Evolutionary conservation across 2,113 vertebrate genomes (phyloP).

Genomic region (Bagarius yarrelli): DNA sequence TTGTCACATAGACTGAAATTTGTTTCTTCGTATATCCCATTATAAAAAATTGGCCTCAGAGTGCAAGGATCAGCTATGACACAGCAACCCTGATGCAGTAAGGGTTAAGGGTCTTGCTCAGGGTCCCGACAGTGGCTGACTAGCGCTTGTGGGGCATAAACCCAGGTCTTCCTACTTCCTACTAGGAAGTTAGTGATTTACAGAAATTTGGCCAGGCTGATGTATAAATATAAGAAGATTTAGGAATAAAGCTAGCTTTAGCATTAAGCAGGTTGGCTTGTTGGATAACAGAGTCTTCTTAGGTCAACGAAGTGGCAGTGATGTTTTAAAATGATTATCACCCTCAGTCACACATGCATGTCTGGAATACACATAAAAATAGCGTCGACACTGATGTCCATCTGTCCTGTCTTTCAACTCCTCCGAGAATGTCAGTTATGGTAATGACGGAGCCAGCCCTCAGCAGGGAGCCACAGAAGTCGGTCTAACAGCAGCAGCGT

Average conservation of each 20-base stretch:
- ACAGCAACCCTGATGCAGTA: too few relatives aligned
- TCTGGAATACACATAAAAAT: constrained; percentile 27
- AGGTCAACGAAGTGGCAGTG: constrained; percentile 10
- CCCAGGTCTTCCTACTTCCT: too few relatives aligned
- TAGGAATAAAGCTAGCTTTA: not conserved
- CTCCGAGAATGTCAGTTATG: constrained; percentile 42
- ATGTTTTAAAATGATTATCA: constrained; percentile 6
- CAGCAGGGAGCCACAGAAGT: constrained; percentile 46
- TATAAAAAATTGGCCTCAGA: too few relatives aligned
- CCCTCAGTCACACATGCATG: constrained; percentile 8
- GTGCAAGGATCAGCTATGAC: too few relatives aligned
- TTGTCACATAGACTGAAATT: too few relatives aligned
- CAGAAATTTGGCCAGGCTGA: not conserved
- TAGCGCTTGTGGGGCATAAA: too few relatives aligned
- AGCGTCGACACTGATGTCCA: constrained; percentile 27
- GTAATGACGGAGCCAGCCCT: constrained; percentile 36
- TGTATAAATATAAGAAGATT: not conserved
- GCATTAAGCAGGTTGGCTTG: not conserved
- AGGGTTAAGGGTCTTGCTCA: too few relatives aligned
- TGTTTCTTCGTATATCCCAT: too few relatives aligned
- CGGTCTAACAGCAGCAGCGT: constrained; percentile 29
- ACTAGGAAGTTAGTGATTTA: too few relatives aligned
- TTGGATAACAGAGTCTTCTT: not conserved
- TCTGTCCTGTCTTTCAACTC: constrained; percentile 37
- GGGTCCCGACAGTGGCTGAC: too few relatives aligned